phyloP scores from a whole-genome alignment of 2,113 vertebrate genomes.

The Gasterosteus nipponicus region DNA sequence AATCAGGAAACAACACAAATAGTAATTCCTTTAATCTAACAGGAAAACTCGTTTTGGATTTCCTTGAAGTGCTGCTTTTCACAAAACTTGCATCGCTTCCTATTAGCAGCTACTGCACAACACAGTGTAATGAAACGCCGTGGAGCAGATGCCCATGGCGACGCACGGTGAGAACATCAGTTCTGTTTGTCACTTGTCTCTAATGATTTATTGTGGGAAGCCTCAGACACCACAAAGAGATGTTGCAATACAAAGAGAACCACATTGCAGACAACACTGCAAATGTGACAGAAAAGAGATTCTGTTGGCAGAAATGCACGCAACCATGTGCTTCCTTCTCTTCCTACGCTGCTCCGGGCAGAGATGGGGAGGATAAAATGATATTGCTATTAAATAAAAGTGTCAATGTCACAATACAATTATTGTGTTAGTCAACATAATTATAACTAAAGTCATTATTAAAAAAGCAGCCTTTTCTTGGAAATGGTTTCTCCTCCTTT shows the following conservation, averaged over 20 bases:
- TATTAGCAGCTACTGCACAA: background rate
- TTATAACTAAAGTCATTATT: background rate
- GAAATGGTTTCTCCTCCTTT: background rate
- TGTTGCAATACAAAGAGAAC: constrained; percentile 73
- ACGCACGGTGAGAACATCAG: constrained; percentile 49
- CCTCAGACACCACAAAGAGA: constrained; percentile 71
- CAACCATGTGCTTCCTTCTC: constrained; percentile 17
- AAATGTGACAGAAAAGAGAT: constrained; percentile 50
- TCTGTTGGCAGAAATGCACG: constrained; percentile 47
- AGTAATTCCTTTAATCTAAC: constrained; percentile 22
- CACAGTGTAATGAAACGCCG: background rate
- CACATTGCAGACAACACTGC: constrained; percentile 74
- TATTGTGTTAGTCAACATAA: background rate
- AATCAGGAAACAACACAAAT: constrained; percentile 53
- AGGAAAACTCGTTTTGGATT: constrained; percentile 37
- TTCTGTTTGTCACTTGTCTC: constrained; percentile 55
- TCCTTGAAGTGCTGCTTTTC: constrained; percentile 53
- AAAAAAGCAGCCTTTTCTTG: constrained; percentile 4
- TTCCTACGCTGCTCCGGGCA: background rate
- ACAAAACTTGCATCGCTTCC: constrained; percentile 39
- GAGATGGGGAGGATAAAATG: background rate
- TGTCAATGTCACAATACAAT: accelerated
- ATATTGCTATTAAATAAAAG: background rate
- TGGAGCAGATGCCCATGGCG: constrained; percentile 35
- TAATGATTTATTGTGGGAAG: constrained; percentile 71